Evolutionary conservation across 2,888 invertebrate species (phyloP), one percentile per base, ranked within the genome.

Genomic region (Acrobasis repandana): DNA sequence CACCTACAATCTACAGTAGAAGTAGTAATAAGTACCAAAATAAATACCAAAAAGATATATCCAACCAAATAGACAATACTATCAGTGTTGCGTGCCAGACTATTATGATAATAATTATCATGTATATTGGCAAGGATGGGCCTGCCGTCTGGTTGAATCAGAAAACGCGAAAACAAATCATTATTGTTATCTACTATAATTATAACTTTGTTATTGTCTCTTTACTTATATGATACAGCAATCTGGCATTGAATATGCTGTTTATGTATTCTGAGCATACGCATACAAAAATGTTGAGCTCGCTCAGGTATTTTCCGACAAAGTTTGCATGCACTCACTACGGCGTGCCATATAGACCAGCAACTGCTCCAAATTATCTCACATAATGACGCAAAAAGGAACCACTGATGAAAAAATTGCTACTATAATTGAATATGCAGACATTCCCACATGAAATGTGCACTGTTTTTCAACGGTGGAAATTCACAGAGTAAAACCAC

Each of bases 381-480:
- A 54, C 54, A 11, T 16, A 36, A 54, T 8, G 16, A 54, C 38
- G 52, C 52, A 54, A 54, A 54, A 43, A 38, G 38, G 38, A 18
- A 54, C 16, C 38, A 1, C 38, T 54, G 16, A 54, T 54, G 18
- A 16, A 54, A 54, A 54, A 54, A 54, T 54, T 54, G 54, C 2
- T 38, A 18, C 36, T 6, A 8, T 34, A 52, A 33, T 52, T 52
- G 28, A 54, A 54, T 38, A 43, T n/a, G 54, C 28, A 28, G 38
- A 15, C 15, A 52, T 52, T 34, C 4, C 14, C 34, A 15, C 16
- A 52, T 33, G 11, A n/a, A n/a, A 14, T 52, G 20, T 16, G 33
- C 14, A 20, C 6, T 20, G 28, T 28, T 20, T 18, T 50, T 50
- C 18, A 10, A n/a, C 11, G 43, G n/a, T 43, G 43, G 43, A 43